Percentiles rank a stretch among this genome's conserved stretches.
Conservation (phyloP, 2,113 vertebrate species). For the Eptesicus fuscus region DNA sequence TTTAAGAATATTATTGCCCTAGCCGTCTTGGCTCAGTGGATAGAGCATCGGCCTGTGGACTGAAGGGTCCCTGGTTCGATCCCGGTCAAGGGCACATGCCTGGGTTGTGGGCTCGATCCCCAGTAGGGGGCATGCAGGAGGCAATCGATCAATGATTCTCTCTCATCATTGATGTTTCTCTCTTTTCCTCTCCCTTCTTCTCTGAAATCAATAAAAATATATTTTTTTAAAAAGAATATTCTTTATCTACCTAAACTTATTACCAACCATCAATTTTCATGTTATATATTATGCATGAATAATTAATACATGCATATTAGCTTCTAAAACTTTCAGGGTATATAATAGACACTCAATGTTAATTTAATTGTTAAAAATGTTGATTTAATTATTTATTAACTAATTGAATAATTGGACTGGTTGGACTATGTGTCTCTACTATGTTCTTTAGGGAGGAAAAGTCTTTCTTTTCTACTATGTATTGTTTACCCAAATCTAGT, state of each 20-base stretch:
- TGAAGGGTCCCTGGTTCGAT: too few species aligned
- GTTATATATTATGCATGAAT: neutral
- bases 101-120: too few species aligned
- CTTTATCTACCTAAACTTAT: neutral
- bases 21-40: too few species aligned
- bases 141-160: too few species aligned
- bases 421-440: neutral
- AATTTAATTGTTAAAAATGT: neutral
- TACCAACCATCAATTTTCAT: neutral
- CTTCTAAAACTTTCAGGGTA: neutral
- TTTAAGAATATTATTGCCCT: neutral
- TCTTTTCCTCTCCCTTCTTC: too few species aligned
- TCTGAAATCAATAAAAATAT: too few species aligned
- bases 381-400: neutral
- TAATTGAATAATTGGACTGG: neutral
- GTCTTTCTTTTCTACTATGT: neutral
- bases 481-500: neutral
- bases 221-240: neutral
- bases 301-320: neutral
- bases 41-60: too few species aligned
- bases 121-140: too few species aligned
- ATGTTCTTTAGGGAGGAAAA: neutral
- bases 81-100: too few species aligned
- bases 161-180: too few species aligned
- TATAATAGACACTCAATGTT: neutral